Evolutionary conservation across 2,113 vertebrate genomes (phyloP).

Genomic region (Peromyscus polionotus): DNA sequence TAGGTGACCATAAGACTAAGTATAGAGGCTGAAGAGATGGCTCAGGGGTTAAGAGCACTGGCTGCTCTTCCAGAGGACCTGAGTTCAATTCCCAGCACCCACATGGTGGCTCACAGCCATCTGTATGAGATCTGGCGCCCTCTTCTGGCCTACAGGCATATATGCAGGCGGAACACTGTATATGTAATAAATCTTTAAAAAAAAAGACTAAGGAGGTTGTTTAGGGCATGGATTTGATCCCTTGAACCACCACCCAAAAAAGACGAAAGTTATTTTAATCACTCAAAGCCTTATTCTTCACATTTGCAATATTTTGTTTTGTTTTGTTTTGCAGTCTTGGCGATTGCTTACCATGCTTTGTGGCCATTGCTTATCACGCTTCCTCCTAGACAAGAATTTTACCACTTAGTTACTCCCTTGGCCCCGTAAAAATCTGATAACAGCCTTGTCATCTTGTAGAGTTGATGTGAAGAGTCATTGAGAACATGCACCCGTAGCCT

Average conservation of each 20-base stretch:
- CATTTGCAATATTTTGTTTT: not conserved
- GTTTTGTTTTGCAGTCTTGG: not conserved
- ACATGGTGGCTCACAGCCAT: too few relatives aligned
- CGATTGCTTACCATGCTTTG: not conserved
- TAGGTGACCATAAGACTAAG: not conserved
- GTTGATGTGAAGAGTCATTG: not conserved
- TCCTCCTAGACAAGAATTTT: not conserved
- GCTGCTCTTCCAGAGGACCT: too few relatives aligned
- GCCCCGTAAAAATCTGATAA: not conserved
- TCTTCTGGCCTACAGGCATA: too few relatives aligned
- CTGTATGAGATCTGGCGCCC: too few relatives aligned
- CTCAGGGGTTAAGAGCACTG: too few relatives aligned
- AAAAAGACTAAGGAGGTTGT: not conserved
- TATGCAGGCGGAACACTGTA: too few relatives aligned
- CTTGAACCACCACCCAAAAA: too few relatives aligned
- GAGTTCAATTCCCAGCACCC: too few relatives aligned
- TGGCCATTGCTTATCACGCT: not conserved
- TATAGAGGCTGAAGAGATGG: not conserved
- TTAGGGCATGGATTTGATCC: not conserved
- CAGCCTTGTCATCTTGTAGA: not conserved
- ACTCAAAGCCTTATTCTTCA: not conserved
- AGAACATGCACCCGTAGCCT: not conserved
- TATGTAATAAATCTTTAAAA: too few relatives aligned
- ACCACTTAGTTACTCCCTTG: too few relatives aligned
- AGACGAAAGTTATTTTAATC: not conserved